Evolutionary conservation across 2,797 vertebrate genomes (phyloP).

Genomic region (Peromyscus melanophrys): DNA sequence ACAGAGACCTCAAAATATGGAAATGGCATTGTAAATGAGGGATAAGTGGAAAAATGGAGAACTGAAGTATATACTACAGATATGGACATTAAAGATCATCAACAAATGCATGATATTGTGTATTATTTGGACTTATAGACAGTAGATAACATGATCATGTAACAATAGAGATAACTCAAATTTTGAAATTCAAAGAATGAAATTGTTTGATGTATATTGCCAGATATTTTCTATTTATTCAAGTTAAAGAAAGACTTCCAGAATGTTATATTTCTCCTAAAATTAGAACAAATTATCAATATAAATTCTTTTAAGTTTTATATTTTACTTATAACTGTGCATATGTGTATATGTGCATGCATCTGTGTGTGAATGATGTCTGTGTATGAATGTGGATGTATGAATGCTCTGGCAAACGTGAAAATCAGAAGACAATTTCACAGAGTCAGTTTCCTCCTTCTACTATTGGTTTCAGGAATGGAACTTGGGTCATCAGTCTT

Average conservation of each 20-base stretch:
- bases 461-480: background rate
- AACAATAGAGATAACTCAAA: background rate
- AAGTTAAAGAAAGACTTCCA: background rate
- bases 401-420: background rate
- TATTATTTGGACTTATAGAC: too few relatives aligned
- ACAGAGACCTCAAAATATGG: background rate
- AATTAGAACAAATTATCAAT: background rate
- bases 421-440: background rate
- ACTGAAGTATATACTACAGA: background rate
- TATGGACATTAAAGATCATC: background rate
- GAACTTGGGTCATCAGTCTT: background rate
- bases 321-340: background rate
- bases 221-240: background rate
- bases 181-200: background rate
- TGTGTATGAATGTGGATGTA: background rate
- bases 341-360: too few relatives aligned
- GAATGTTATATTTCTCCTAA: background rate
- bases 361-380: background rate
- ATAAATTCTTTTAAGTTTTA: background rate
- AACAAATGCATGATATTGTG: too few relatives aligned
- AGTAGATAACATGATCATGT: too few relatives aligned
- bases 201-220: background rate
- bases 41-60: background rate
- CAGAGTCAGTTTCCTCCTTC: background rate
- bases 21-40: background rate